These are phyloP conservation scores for Zeuzera pyrina DNA, from an alignment of 2,888 invertebrate species.

Conservation along the genomic window DNA sequence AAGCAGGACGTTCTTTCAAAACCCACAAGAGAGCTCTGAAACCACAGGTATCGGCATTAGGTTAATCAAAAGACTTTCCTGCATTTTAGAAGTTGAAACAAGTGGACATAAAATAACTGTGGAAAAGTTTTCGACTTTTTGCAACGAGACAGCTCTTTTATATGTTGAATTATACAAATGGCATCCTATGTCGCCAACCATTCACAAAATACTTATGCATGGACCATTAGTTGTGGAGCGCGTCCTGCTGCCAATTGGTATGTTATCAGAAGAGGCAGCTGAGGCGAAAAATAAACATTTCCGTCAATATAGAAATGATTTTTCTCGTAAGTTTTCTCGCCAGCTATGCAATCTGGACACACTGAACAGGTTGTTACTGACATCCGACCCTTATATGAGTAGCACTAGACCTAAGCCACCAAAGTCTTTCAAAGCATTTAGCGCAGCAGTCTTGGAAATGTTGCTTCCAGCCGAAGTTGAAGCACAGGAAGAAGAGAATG, in stretches of 20 bases:
- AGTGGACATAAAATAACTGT: constrained; percentile 12
- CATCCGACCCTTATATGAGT: not conserved
- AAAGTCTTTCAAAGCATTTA: not conserved
- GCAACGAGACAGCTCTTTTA: constrained; percentile 15
- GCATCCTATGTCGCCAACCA: constrained; percentile 26
- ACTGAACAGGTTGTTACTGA: not conserved
- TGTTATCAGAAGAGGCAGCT: not conserved
- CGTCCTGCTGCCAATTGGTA: not conserved
- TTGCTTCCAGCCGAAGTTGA: not conserved
- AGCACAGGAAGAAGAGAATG: not conserved
- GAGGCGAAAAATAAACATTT: not conserved
- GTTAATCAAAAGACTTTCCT: constrained; percentile 18
- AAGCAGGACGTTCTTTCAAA: constrained; percentile 21
- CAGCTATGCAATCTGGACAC: not conserved
- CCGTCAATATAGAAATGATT: not conserved
- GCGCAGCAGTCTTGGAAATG: not conserved
- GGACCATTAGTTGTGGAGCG: not conserved
- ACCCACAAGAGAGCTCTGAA: constrained; percentile 17
- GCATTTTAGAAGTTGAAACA: constrained; percentile 21
- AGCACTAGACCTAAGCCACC: not conserved
- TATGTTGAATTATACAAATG: constrained; percentile 26
- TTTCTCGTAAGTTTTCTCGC: not conserved
- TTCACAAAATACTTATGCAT: constrained; percentile 22
- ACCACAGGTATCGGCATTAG: constrained; percentile 13
- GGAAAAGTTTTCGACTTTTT: constrained; percentile 9